Conservation (phyloP, 2,113 vertebrate species). For the Hydrolagus affinis region DNA sequence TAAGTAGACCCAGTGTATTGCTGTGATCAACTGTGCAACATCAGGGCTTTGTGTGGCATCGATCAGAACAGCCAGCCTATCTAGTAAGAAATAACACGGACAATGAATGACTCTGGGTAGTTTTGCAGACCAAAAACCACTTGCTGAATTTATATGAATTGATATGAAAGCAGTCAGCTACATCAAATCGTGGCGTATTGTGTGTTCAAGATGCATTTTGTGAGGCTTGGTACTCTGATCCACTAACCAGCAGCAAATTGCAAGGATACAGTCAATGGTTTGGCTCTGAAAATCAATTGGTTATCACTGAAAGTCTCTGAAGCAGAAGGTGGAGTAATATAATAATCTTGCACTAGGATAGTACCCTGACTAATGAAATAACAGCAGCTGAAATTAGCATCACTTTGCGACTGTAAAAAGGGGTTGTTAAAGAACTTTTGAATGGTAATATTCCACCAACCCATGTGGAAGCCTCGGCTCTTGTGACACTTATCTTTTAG, state of each 20-base stretch:
- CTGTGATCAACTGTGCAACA: neutral
- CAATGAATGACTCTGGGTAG: neutral
- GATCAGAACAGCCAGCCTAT: neutral
- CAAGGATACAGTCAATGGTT: neutral
- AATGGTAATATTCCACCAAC: neutral
- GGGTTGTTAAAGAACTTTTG: neutral
- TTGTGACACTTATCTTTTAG: neutral
- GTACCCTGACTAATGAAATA: neutral
- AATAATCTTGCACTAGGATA: neutral
- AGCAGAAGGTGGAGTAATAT: neutral
- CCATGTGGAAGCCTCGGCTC: too few species aligned
- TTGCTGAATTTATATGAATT: neutral
- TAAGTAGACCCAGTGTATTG: neutral
- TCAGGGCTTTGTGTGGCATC: neutral
- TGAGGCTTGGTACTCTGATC: neutral
- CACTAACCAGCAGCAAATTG: neutral
- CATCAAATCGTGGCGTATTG: neutral
- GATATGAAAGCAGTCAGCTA: neutral
- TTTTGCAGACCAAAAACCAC: neutral
- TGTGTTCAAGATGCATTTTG: neutral
- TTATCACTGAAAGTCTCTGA: neutral
- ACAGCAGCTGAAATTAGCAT: neutral
- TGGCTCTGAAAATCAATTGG: neutral
- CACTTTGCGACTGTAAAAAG: neutral
- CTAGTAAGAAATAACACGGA: neutral